A percentile compares a stretch with the other conserved stretches of the same genome.
phyloP scores from a whole-genome alignment of 2,797 vertebrate species.

The Silurus aristotelis region DNA sequence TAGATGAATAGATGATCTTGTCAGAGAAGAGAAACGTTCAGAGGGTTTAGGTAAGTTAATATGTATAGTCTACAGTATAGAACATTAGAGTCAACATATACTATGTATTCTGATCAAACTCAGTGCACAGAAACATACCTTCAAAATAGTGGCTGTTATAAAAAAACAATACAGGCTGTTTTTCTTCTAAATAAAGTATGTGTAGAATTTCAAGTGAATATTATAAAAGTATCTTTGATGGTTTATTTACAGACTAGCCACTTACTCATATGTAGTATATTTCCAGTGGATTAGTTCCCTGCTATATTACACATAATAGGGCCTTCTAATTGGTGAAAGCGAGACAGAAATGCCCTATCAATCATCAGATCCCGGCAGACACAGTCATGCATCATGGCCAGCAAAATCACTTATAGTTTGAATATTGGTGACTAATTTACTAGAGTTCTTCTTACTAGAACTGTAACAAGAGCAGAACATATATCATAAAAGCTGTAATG shows the following conservation, averaged over 20 bases:
- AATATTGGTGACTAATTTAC: constrained; percentile 2
- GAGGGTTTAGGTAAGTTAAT: not conserved
- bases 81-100: not conserved
- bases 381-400: not conserved
- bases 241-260: not conserved
- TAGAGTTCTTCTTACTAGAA: not conserved
- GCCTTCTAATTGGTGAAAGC: not conserved
- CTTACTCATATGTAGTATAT: not conserved
- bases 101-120: not conserved
- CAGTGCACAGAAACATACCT: not conserved
- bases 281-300: not conserved
- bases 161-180: not conserved
- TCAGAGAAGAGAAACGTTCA: not conserved
- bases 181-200: not conserved
- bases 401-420: not conserved
- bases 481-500: not conserved
- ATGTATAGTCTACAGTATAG: too few species aligned
- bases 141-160: not conserved
- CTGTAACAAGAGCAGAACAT: not conserved
- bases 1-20: not conserved
- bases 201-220: not conserved
- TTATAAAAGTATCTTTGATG: not conserved
- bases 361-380: not conserved
- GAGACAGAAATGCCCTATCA: not conserved
- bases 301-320: not conserved